Conservation (phyloP, 2,797 vertebrate species). For the Diplodus puntazzo region DNA sequence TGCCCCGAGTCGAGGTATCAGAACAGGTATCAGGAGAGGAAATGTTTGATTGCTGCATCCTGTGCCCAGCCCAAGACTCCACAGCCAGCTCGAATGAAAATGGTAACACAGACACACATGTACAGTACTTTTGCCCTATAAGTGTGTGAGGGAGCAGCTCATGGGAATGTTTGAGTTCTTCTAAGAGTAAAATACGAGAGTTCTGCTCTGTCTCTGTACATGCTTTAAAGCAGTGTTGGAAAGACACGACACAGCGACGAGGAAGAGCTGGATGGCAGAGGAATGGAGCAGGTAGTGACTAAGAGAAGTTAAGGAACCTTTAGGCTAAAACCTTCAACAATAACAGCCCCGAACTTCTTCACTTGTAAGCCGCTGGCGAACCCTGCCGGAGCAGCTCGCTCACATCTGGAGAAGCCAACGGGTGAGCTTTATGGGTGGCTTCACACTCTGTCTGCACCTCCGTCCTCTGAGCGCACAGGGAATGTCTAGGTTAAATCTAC, state of each 20-base stretch:
- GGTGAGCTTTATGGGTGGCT: slow-evolving; percentile 35
- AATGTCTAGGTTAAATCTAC: slow-evolving; percentile 37
- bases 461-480: slow-evolving; percentile 32
- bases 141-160: neutral
- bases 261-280: slow-evolving; percentile 4
- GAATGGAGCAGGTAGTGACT: slow-evolving; percentile 10
- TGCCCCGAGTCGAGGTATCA: neutral
- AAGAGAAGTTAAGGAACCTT: slow-evolving; percentile 55
- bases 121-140: neutral
- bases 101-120: neutral
- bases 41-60: neutral
- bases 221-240: slow-evolving; percentile 4
- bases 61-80: neutral
- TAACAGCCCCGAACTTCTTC: slow-evolving; percentile 47
- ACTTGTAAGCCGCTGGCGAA: slow-evolving; percentile 47
- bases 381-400: slow-evolving; percentile 31
- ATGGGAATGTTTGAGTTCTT: slow-evolving; percentile 8
- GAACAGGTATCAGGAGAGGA: neutral
- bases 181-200: slow-evolving; percentile 6
- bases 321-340: slow-evolving; percentile 62
- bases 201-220: slow-evolving; percentile 14
- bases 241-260: slow-evolving; percentile 5
- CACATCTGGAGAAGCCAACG: slow-evolving; percentile 23
- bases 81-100: slow-evolving; percentile 5
- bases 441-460: slow-evolving; percentile 24